Conservation (phyloP, 2,888 invertebrate genomes). For the Chymomyza procnemis region DNA sequence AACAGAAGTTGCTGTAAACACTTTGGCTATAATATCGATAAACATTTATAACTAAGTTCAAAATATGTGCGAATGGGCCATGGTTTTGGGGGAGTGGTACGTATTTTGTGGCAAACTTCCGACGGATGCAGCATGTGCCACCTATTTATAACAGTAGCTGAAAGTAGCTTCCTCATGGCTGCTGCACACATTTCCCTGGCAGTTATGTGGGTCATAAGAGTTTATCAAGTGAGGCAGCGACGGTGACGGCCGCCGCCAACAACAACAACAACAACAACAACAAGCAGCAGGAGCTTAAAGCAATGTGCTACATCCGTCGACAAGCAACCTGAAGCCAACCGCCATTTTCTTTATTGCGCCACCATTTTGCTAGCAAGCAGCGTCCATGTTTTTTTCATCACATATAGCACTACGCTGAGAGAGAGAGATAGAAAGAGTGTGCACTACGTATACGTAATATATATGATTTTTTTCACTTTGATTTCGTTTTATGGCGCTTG, state of each 20-base stretch:
- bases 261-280: constrained; percentile 21
- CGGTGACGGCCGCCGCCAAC: no score
- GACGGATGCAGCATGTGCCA: constrained; percentile 57
- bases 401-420: no score
- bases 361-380: constrained; percentile 10
- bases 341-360: constrained; percentile 49
- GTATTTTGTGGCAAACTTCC: constrained; percentile 65
- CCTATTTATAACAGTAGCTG: constrained; percentile 25
- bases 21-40: constrained; percentile 62
- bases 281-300: background rate
- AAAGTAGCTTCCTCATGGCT: background rate
- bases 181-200: constrained; percentile 1
- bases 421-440: background rate
- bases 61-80: constrained; percentile 25
- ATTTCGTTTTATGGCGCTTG: constrained; percentile 63
- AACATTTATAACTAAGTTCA: constrained; percentile 69
- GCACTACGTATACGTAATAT: background rate
- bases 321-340: constrained; percentile 28
- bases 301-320: background rate
- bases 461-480: constrained; percentile 36
- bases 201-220: constrained; percentile 66
- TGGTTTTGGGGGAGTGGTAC: constrained; percentile 9
- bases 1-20: constrained; percentile 31
- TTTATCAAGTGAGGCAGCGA: constrained; percentile 65
- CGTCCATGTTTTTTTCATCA: background rate